phyloP scores from a whole-genome alignment of 2,888 invertebrate genomes.

The Nomada ruficornis region DNA sequence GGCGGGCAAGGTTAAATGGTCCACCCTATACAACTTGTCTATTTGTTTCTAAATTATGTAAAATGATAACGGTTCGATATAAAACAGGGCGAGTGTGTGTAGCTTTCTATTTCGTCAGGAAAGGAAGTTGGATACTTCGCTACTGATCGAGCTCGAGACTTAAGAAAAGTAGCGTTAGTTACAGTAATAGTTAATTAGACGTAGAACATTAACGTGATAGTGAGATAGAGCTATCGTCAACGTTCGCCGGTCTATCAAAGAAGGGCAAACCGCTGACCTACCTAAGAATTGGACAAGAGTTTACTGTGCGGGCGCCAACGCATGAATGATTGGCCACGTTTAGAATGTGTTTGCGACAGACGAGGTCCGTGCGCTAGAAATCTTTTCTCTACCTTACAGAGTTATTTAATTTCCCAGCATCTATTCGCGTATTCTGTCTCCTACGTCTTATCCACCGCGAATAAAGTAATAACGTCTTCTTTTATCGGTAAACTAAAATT shows the following conservation, averaged over 20 bases:
- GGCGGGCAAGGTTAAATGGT: too few species aligned
- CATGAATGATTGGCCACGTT: slow-evolving; percentile 80
- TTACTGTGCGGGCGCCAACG: slow-evolving; percentile 84
- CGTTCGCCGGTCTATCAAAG: slow-evolving; percentile 64
- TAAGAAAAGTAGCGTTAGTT: slow-evolving; percentile 47
- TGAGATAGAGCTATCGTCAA: slow-evolving; percentile 76
- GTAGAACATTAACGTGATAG: slow-evolving; percentile 75
- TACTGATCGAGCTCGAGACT: slow-evolving; percentile 26
- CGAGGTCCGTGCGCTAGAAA: slow-evolving; percentile 64
- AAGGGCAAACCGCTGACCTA: slow-evolving; percentile 74
- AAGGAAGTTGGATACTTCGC: slow-evolving; percentile 6
- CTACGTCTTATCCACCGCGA: slow-evolving; percentile 1
- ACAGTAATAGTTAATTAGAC: slow-evolving; percentile 62
- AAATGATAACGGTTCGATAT: slow-evolving; percentile 26
- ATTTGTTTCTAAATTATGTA: slow-evolving; percentile 19
- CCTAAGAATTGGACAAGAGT: slow-evolving; percentile 84
- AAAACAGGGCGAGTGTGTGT: slow-evolving; percentile 14
- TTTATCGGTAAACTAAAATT: background rate
- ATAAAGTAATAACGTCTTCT: slow-evolving; percentile 8
- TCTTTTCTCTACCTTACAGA: slow-evolving; percentile 50
- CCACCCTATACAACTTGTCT: background rate
- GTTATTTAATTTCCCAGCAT: slow-evolving; percentile 21
- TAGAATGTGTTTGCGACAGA: slow-evolving; percentile 68
- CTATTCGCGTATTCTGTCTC: slow-evolving; percentile 42
- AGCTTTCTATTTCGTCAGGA: slow-evolving; percentile 15